Evolutionary conservation across 2,888 invertebrate genomes (phyloP).

Genomic region (Cheilosia variabilis): DNA sequence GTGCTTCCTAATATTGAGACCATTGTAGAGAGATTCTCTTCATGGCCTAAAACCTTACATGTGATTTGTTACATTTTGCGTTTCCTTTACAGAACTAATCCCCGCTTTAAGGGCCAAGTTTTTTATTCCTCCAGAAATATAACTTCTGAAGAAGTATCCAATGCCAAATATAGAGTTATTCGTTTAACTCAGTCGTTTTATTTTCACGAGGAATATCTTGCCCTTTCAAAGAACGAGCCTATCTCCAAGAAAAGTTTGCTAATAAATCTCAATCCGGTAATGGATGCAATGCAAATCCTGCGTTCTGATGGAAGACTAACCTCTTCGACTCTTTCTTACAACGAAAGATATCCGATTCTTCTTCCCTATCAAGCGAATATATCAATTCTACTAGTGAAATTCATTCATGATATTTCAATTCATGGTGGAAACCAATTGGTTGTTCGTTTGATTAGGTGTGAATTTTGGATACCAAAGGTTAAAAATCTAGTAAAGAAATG

Average conservation of each 20-base stretch:
- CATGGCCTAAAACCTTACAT: not conserved
- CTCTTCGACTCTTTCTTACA: not conserved
- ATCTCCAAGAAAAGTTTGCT: not conserved
- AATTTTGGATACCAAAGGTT: slow-evolving; percentile 1
- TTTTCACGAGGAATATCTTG: not conserved
- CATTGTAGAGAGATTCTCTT: slow-evolving; percentile 6
- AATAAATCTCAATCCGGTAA: not conserved
- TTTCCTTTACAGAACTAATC: too few relatives aligned
- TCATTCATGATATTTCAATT: not conserved
- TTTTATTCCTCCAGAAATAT: too few relatives aligned
- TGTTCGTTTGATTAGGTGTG: not conserved
- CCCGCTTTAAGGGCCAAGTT: too few relatives aligned
- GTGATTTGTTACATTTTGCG: too few relatives aligned
- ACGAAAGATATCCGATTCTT: not conserved
- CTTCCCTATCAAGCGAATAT: not conserved
- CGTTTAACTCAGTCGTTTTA: not conserved
- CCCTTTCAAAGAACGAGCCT: too few relatives aligned
- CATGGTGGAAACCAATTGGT: not conserved
- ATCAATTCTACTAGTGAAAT: not conserved
- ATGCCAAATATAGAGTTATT: not conserved
- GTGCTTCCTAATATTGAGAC: not conserved
- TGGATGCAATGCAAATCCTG: not conserved
- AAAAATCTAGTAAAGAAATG: not conserved
- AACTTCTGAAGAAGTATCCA: not conserved
- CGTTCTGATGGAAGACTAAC: not conserved